A percentile compares a stretch with the other conserved stretches of the same genome.
phyloP scores from a whole-genome alignment of 2,113 vertebrate genomes.

The Solea solea region DNA sequence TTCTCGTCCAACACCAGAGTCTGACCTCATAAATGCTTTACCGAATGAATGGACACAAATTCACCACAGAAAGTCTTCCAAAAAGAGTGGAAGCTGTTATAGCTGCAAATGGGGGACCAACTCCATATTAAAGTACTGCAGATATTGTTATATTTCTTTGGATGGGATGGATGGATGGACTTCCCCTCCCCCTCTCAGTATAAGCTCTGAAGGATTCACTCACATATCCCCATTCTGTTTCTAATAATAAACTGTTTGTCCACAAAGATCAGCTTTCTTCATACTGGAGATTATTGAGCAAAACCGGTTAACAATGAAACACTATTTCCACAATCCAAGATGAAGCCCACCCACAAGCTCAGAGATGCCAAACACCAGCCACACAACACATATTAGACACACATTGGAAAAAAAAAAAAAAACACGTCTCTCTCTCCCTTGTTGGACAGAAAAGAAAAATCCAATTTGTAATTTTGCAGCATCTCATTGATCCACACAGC shows the following conservation, averaged over 20 bases:
- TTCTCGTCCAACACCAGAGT: no score
- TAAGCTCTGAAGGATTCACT: slow-evolving; percentile 30
- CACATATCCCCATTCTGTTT: not conserved
- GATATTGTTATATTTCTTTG: not conserved
- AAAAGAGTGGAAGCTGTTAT: no score
- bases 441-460: slow-evolving; percentile 23
- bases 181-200: not conserved
- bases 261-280: slow-evolving; percentile 23
- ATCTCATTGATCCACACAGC: slow-evolving; percentile 34
- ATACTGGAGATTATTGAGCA: slow-evolving; percentile 38
- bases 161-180: slow-evolving; percentile 18
- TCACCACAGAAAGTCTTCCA: no score
- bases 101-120: no score
- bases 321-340: slow-evolving; percentile 4
- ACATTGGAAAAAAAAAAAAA: not conserved
- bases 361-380: not conserved
- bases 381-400: not conserved
- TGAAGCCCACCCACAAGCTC: not conserved
- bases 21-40: no score
- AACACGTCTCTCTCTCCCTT: not conserved
- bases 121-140: no score
- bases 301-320: slow-evolving; percentile 30
- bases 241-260: slow-evolving; percentile 27
- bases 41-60: no score
- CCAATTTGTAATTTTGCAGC: slow-evolving; percentile 14